A percentile compares a stretch with the other conserved stretches of the same genome.
Evolutionary conservation across 1,140 invertebrate species (phyloP).

Genomic region (Oryctes rhinoceros): DNA sequence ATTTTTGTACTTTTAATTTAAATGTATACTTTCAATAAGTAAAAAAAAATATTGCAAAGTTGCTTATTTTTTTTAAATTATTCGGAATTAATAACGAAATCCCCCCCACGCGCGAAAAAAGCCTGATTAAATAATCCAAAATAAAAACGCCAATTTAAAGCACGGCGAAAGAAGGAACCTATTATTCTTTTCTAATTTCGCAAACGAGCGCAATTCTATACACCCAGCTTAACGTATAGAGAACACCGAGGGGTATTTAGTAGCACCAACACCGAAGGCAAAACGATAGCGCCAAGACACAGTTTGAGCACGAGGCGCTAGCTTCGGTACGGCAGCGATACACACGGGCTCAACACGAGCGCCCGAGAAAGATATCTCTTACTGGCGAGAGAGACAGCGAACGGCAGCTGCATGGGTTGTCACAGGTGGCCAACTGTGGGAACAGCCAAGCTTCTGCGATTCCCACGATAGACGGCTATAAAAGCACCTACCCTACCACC

Average conservation of each 20-base stretch:
- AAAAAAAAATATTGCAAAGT: too few species aligned
- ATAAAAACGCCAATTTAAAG: too few species aligned
- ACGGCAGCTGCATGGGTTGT: slow-evolving; percentile 54
- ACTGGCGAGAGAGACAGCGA: slow-evolving; percentile 40
- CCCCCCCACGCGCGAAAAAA: too few species aligned
- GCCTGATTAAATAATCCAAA: too few species aligned
- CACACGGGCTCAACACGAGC: background rate
- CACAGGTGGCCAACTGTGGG: slow-evolving; percentile 66
- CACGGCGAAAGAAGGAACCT: too few species aligned
- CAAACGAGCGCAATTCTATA: too few species aligned
- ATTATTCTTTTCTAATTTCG: too few species aligned
- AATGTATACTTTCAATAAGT: too few species aligned
- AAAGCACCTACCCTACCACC: slow-evolving; percentile 63
- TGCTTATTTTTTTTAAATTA: too few species aligned
- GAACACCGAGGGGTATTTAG: background rate
- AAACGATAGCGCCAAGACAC: background rate
- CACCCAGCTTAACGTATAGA: background rate
- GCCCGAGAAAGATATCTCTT: background rate
- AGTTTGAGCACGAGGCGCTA: slow-evolving; percentile 41
- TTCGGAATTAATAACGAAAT: too few species aligned
- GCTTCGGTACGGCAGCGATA: background rate
- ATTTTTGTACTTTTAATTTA: too few species aligned
- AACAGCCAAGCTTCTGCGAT: slow-evolving; percentile 67
- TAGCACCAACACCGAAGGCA: slow-evolving; percentile 21
- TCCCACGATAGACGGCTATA: slow-evolving; percentile 67